Conservation (phyloP, 2,888 invertebrate genomes). For the Drosophila yooni region DNA sequence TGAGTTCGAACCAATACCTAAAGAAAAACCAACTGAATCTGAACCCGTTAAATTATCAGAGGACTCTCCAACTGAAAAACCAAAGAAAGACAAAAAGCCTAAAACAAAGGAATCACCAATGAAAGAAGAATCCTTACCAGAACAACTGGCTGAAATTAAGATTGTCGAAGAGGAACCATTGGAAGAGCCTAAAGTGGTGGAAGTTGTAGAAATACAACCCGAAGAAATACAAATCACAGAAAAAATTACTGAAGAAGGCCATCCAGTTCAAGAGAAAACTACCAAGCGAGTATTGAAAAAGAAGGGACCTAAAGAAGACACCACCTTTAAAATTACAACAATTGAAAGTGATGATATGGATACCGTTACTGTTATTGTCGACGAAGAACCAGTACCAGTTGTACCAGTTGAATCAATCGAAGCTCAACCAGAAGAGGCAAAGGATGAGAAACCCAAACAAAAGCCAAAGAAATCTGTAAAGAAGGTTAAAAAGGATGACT, state of each 20-base stretch:
- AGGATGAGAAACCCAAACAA: conserved; percentile 76
- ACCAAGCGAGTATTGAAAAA: conserved; percentile 81
- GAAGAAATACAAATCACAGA: conserved; percentile 74
- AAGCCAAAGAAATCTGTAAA: conserved; percentile 73
- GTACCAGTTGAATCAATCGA: conserved; percentile 40
- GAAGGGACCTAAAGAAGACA: conserved; percentile 74
- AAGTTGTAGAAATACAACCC: conserved; percentile 76
- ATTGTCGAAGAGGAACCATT: conserved; percentile 61
- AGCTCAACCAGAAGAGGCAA: conserved; percentile 66
- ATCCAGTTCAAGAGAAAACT: conserved; percentile 78
- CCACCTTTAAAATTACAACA: conserved; percentile 77
- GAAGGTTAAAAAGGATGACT: conserved; percentile 77
- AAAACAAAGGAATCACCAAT: conserved; percentile 59
- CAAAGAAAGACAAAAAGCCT: conserved; percentile 76
- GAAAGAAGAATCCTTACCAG: conserved; percentile 43
- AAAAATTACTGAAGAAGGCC: conserved; percentile 73
- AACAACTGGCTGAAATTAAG: conserved; percentile 56
- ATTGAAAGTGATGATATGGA: conserved; percentile 80
- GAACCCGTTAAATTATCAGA: conserved; percentile 62
- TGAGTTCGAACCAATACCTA: conserved; percentile 77
- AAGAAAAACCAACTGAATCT: conserved; percentile 60
- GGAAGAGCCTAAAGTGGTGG: conserved; percentile 52
- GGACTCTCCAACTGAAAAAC: conserved; percentile 72
- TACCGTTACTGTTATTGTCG: conserved; percentile 77
- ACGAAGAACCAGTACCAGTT: conserved; percentile 68